Conservation (phyloP, 2,113 vertebrate species). For the Marmota monax region DNA sequence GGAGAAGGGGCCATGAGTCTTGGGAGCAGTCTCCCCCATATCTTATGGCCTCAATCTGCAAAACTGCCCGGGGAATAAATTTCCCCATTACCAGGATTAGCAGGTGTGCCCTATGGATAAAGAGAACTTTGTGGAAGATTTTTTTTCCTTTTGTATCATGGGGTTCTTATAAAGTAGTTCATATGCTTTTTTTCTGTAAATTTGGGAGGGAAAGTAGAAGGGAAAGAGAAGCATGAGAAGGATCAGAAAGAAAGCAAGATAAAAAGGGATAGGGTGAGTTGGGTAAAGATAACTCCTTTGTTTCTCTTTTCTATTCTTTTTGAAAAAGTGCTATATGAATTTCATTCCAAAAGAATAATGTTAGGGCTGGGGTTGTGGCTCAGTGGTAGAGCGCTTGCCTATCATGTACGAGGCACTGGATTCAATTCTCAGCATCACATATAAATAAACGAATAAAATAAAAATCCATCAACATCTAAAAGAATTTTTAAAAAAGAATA, state of each 20-base stretch:
- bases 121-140: not conserved
- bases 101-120: not conserved
- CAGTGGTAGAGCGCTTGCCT: too few species aligned
- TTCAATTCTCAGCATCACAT: too few species aligned
- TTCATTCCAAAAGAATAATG: conserved; percentile 37
- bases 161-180: not conserved
- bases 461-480: too few species aligned
- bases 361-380: not conserved
- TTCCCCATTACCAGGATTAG: not conserved
- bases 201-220: not conserved
- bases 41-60: not conserved
- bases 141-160: not conserved
- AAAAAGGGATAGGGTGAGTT: not conserved
- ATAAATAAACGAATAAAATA: too few species aligned
- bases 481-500: not conserved
- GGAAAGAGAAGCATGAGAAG: not conserved
- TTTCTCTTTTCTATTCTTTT: not conserved
- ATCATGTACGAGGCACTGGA: too few species aligned
- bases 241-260: not conserved
- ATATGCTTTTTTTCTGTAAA: not conserved
- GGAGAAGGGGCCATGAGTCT: not conserved
- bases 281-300: not conserved
- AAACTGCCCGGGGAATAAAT: not conserved
- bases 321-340: not conserved
- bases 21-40: not conserved